Conservation (phyloP, 2,888 invertebrate genomes). For the Bibio marci region DNA sequence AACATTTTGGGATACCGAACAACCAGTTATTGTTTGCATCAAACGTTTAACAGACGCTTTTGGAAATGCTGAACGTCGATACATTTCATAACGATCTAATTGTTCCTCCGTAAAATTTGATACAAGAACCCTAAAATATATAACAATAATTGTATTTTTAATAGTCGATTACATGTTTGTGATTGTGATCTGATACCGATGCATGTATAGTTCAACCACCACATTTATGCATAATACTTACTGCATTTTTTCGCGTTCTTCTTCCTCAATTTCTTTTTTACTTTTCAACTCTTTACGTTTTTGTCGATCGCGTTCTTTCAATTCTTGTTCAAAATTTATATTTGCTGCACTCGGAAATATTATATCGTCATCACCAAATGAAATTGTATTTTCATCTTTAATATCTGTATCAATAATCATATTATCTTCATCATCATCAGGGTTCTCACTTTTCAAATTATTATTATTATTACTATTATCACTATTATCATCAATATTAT, state of each 20-base stretch:
- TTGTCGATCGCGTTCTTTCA: constrained; percentile 20
- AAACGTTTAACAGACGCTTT: constrained; percentile 93
- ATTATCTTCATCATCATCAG: neutral
- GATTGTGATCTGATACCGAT: neutral
- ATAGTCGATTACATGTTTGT: no score
- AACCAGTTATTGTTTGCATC: constrained; percentile 96
- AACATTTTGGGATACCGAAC: constrained; percentile 94
- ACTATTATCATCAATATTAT: neutral
- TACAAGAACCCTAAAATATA: constrained; percentile 65
- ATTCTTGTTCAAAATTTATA: neutral
- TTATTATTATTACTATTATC: neutral
- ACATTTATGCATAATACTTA: constrained; percentile 35
- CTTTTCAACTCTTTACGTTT: constrained; percentile 53
- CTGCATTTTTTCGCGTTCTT: constrained; percentile 94
- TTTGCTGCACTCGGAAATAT: constrained; percentile 1
- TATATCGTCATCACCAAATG: constrained; percentile 4
- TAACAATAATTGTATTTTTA: no score
- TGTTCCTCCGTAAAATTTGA: constrained; percentile 99
- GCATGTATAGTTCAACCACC: no score
- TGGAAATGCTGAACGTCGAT: constrained; percentile 88
- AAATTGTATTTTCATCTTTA: neutral
- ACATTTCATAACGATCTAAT: constrained; percentile 97
- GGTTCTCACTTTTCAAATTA: no score
- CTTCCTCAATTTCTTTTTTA: constrained; percentile 77
- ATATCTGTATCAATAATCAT: neutral